phyloP scores from a whole-genome alignment of 1,140 invertebrate genomes.

The Euwallacea similis region DNA sequence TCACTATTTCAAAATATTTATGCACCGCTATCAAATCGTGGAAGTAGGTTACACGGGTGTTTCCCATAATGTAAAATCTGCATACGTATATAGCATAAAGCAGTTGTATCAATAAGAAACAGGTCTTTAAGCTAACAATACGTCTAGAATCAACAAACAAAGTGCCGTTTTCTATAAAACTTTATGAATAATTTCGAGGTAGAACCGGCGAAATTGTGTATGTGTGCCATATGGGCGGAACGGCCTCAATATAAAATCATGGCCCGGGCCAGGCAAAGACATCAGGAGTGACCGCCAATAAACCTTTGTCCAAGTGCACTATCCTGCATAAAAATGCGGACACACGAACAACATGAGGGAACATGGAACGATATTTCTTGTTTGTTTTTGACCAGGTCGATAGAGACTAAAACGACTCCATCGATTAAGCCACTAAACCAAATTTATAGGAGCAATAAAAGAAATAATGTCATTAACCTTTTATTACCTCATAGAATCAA shows the following conservation, averaged over 20 bases:
- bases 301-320: slow-evolving; percentile 46
- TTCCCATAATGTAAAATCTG: slow-evolving; percentile 17
- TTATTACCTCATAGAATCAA: slow-evolving; percentile 43
- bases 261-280: slow-evolving; percentile 20
- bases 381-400: neutral
- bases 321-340: slow-evolving; percentile 37
- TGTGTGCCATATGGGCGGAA: slow-evolving; percentile 29
- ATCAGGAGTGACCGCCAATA: slow-evolving; percentile 40
- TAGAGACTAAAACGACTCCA: neutral
- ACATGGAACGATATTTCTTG: slow-evolving; percentile 11
- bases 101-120: neutral
- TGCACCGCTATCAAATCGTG: slow-evolving; percentile 10
- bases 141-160: slow-evolving; percentile 3
- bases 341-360: slow-evolving; percentile 23
- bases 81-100: slow-evolving; percentile 9
- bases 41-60: slow-evolving; percentile 19
- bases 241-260: slow-evolving; percentile 35
- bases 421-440: neutral
- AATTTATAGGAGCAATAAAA: slow-evolving; percentile 17
- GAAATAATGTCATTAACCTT: slow-evolving; percentile 33
- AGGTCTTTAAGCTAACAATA: slow-evolving; percentile 1
- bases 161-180: slow-evolving; percentile 11
- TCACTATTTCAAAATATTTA: slow-evolving; percentile 21
- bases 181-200: slow-evolving; percentile 25
- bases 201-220: slow-evolving; percentile 17